phyloP scores from a whole-genome alignment of 2,888 invertebrate genomes.

The Ichneumon xanthorius region DNA sequence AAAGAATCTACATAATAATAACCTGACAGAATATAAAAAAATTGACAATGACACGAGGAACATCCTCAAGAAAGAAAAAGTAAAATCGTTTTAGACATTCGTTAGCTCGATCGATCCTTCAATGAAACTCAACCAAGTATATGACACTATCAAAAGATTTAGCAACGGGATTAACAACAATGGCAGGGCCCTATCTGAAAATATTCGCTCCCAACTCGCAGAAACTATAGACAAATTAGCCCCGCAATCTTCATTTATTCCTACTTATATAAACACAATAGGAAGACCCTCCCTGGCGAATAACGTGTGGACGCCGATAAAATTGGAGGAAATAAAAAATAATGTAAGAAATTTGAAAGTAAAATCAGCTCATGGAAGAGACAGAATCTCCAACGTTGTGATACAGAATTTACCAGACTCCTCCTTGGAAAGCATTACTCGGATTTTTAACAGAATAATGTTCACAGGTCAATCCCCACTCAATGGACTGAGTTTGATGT shows the following conservation, averaged over 20 bases:
- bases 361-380: constrained; percentile 34
- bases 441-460: constrained; percentile 40
- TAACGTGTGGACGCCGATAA: constrained; percentile 35
- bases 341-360: not conserved
- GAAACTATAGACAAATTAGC: constrained; percentile 34
- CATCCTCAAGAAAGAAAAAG: constrained; percentile 26
- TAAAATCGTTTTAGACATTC: constrained; percentile 24
- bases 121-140: constrained; percentile 12
- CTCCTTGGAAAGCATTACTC: constrained; percentile 6
- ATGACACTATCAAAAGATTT: constrained; percentile 31
- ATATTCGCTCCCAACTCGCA: not conserved
- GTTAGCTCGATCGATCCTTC: constrained; percentile 26
- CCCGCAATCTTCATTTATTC: constrained; percentile 4
- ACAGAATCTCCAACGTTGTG: constrained; percentile 25
- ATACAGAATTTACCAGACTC: constrained; percentile 43
- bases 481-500: constrained; percentile 47
- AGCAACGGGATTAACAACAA: constrained; percentile 20
- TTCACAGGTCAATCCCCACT: constrained; percentile 32
- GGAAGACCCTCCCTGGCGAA: constrained; percentile 4
- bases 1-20: not conserved
- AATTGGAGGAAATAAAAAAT: constrained; percentile 25
- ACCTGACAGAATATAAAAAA: constrained; percentile 23
- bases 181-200: constrained; percentile 8
- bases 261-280: constrained; percentile 16
- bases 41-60: constrained; percentile 13